phyloP scores from a whole-genome alignment of 2,888 invertebrate species.

The Limnephilus marmoratus region DNA sequence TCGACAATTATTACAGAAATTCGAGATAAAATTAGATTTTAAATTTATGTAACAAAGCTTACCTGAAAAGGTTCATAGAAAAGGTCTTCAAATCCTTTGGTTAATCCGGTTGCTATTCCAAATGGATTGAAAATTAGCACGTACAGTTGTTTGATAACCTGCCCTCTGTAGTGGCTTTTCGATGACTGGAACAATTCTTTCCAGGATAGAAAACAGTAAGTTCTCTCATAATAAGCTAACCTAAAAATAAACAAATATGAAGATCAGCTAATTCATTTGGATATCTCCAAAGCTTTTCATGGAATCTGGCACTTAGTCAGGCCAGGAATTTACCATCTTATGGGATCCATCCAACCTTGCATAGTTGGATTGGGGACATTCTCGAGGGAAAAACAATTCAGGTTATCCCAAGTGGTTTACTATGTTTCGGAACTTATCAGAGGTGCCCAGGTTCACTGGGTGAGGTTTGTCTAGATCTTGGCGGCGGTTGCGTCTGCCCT shows the following conservation, averaged over 20 bases:
- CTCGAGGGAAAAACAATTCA: too few relatives aligned
- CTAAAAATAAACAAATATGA: slow-evolving; percentile 73
- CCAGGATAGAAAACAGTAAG: slow-evolving; percentile 92
- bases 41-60: slow-evolving; percentile 61
- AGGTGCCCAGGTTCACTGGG: too few relatives aligned
- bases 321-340: too few relatives aligned
- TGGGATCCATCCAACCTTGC: too few relatives aligned
- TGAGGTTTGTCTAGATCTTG: too few relatives aligned
- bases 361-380: too few relatives aligned
- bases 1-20: neutral
- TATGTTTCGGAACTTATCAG: too few relatives aligned
- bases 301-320: too few relatives aligned
- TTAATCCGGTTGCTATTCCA: slow-evolving; percentile 95
- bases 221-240: slow-evolving; percentile 95
- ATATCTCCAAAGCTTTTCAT: too few relatives aligned
- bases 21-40: slow-evolving; percentile 53
- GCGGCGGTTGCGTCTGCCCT: too few relatives aligned
- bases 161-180: slow-evolving; percentile 92
- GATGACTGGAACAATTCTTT: slow-evolving; percentile 90
- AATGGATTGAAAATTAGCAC: slow-evolving; percentile 98
- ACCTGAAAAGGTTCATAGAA: slow-evolving; percentile 99
- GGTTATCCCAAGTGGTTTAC: too few relatives aligned
- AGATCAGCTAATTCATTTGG: neutral
- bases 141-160: slow-evolving; percentile 96
- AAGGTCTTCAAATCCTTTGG: slow-evolving; percentile 97